These are phyloP conservation scores for Microvelia longipes DNA, from an alignment of 1,140 invertebrate species.

Conservation along the genomic window DNA sequence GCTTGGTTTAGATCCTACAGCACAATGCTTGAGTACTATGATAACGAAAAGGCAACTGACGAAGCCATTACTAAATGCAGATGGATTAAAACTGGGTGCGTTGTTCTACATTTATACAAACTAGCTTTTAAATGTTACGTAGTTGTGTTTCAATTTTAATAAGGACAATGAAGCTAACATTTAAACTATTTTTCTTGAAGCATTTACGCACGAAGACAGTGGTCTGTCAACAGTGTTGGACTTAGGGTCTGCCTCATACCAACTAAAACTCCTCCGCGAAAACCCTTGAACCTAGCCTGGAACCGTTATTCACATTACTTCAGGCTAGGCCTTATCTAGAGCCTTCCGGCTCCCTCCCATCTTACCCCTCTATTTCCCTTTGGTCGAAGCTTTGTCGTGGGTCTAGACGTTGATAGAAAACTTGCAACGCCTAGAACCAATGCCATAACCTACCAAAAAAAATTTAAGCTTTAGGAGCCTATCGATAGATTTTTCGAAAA, in stretches of 20 bases:
- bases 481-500: not conserved
- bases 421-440: no score
- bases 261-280: no score
- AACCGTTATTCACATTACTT: no score
- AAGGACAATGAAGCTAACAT: not conserved
- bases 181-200: not conserved
- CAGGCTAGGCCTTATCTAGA: no score
- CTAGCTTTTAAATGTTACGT: not conserved
- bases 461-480: not conserved
- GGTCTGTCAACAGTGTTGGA: no score
- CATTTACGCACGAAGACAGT: no score
- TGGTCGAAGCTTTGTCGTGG: no score
- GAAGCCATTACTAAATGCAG: conserved; percentile 49
- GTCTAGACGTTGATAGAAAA: no score
- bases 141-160: not conserved
- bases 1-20: conserved; percentile 64
- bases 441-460: not conserved
- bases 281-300: no score
- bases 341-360: no score
- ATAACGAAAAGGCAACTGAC: conserved; percentile 62
- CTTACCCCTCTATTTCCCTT: not conserved
- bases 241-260: no score
- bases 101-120: not conserved
- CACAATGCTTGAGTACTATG: conserved; percentile 76
- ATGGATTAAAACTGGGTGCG: conserved; percentile 83